phyloP scores from a whole-genome alignment of 2,888 invertebrate species.

The Lutraria lutraria region DNA sequence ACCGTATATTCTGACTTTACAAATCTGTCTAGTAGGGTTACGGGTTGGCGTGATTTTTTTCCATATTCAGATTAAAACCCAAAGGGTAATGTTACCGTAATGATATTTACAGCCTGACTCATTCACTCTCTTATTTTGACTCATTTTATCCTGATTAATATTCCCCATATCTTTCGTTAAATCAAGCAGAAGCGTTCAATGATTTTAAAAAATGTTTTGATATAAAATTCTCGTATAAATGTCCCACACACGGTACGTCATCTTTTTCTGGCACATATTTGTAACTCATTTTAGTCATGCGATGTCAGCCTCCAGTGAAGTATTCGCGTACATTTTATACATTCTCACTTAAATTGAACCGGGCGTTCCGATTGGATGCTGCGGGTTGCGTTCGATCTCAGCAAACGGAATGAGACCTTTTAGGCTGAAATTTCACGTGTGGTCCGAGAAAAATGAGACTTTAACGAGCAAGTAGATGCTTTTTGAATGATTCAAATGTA shows the following conservation, averaged over 20 bases:
- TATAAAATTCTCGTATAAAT: conserved; percentile 31
- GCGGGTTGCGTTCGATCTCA: conserved; percentile 13
- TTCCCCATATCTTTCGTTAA: conserved; percentile 28
- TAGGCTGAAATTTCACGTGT: conserved; percentile 27
- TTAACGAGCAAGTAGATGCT: conserved; percentile 40
- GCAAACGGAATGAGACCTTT: not conserved
- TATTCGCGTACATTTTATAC: not conserved
- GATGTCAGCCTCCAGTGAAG: conserved; percentile 30
- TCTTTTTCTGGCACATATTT: conserved; percentile 2
- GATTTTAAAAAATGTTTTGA: conserved; percentile 26
- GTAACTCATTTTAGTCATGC: conserved; percentile 36
- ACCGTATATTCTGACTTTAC: not conserved
- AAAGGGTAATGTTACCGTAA: conserved; percentile 7
- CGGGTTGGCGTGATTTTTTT: not conserved
- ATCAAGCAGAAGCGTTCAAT: conserved; percentile 43
- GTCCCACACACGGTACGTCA: not conserved
- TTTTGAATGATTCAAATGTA: conserved; percentile 39
- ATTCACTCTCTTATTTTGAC: conserved; percentile 26
- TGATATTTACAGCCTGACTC: conserved; percentile 30
- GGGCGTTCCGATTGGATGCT: not conserved
- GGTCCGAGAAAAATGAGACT: conserved; percentile 38
- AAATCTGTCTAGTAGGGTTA: not conserved
- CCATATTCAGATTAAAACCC: not conserved
- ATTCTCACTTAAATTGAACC: not conserved
- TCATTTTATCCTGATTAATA: conserved; percentile 13